Base-by-base conservation (phyloP, 2,888 invertebrate genomes). In the Apamea sordens region DNA sequence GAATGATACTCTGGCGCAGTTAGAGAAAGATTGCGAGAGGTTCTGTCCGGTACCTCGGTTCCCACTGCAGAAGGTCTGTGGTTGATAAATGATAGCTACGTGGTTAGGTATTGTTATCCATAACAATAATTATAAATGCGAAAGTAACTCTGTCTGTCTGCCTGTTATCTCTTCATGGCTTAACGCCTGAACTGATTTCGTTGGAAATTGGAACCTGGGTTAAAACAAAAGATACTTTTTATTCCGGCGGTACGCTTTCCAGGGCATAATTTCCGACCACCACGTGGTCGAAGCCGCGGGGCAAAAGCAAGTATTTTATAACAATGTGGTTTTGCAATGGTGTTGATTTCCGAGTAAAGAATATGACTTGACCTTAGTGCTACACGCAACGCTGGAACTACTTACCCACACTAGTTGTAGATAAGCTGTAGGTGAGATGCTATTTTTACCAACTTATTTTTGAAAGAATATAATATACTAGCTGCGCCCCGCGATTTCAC, bases 21-120 rank as follows among this genome's bases (percentile, higher is more conserved):
- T 96, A 4, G 96, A 96, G 77, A 89, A 73, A 70, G 89, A 94
- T 0, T 96, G 96, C 77, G 94, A 96, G 69, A 91, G 82, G 59
- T 94, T 82, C 78, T 95, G 95, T 59, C 88, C 89, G 11, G 91
- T 92, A 6, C 96, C 96, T 0, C 90, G 94, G 64, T 87, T 93
- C 50, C 94, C 94, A 4, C 89, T 92, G 7, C 94, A 91, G 83
- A 96, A 96, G 95, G 96, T 96, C 83, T 86, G 90, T 90, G 79
- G 78, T 87, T 72, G 79, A 61, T 41, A 73, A 15, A 21, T 74
- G 44, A 83, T 85, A 75, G 65, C 15, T 65, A 18, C 7, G 59
- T 64, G 36, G 61, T 53, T 70, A 50, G 8, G 21, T 69, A 50
- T 32, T 50, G 13, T 24, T 32, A 24, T 24, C 24, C 13, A 13